Evolutionary conservation across 1,140 invertebrate genomes (phyloP).

Genomic region (Heliconius hewitsoni): DNA sequence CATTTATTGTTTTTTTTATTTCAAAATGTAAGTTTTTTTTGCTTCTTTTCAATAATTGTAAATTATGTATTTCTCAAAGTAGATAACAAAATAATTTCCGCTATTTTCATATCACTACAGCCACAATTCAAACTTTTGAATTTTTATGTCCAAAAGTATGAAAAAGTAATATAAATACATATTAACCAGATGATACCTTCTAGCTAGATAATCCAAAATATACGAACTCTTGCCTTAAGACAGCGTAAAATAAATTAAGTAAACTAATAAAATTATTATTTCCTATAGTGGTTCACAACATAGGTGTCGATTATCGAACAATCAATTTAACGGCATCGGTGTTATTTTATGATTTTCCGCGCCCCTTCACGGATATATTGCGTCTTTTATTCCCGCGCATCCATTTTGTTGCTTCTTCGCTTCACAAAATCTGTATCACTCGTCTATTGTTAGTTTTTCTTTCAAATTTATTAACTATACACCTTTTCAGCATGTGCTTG

Average conservation of each 20-base stretch:
- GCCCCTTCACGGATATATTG: constrained; percentile 62
- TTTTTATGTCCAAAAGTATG: no score
- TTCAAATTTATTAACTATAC: constrained; percentile 10
- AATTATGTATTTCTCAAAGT: no score
- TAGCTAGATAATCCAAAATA: no score
- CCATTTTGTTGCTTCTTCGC: constrained; percentile 38
- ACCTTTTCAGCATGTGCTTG: not conserved
- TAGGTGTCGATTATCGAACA: constrained; percentile 39
- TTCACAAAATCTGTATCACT: constrained; percentile 31
- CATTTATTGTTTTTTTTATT: not conserved
- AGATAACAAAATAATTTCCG: no score
- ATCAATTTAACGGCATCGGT: constrained; percentile 51
- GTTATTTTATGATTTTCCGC: constrained; percentile 74
- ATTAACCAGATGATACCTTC: no score
- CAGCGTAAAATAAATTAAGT: no score
- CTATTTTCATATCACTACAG: no score
- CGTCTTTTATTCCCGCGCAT: constrained; percentile 53
- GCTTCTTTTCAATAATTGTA: no score
- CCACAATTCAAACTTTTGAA: no score
- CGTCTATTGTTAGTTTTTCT: constrained; percentile 36
- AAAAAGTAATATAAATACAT: not conserved
- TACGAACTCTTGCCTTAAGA: no score
- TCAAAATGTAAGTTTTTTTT: not conserved
- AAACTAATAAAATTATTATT: no score
- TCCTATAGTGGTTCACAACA: not conserved